Conservation (phyloP, 2,797 vertebrate species). For the Sebastes elongatus region DNA sequence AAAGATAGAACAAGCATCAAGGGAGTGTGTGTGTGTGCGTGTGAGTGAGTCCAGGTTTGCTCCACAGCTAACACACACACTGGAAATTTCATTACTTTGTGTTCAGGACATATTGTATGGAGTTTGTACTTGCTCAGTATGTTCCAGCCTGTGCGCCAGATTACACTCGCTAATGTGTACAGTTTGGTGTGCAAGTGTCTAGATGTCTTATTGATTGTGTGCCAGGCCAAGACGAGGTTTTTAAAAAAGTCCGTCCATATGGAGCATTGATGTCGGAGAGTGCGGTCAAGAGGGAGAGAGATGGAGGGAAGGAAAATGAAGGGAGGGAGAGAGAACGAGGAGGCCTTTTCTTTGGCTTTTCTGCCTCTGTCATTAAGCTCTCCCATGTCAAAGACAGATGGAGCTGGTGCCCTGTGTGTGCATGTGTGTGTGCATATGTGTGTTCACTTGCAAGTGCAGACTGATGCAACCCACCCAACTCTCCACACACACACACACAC, state of each 20-base stretch:
- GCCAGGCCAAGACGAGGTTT: constrained; percentile 67
- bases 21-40: neutral
- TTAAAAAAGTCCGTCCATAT: constrained; percentile 76
- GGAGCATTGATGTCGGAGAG: constrained; percentile 81
- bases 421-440: neutral
- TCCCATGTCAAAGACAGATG: constrained; percentile 83
- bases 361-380: constrained; percentile 85
- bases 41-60: constrained; percentile 1
- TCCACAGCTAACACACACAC: neutral
- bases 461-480: constrained; percentile 69
- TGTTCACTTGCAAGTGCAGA: constrained; percentile 56
- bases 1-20: constrained; percentile 54
- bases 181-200: constrained; percentile 31
- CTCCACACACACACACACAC: constrained; percentile 10
- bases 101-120: constrained; percentile 34
- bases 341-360: constrained; percentile 78
- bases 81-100: constrained; percentile 63
- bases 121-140: constrained; percentile 34
- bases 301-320: constrained; percentile 50
- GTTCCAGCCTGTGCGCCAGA: constrained; percentile 54
- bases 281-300: constrained; percentile 73
- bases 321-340: constrained; percentile 31
- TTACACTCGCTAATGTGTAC: constrained; percentile 46
- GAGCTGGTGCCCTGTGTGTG: constrained; percentile 62
- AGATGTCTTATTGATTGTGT: constrained; percentile 66